A percentile compares a stretch with the other conserved stretches of the same genome.
Evolutionary conservation across 2,888 invertebrate genomes (phyloP).

Genomic region (Plutella xylostella): DNA sequence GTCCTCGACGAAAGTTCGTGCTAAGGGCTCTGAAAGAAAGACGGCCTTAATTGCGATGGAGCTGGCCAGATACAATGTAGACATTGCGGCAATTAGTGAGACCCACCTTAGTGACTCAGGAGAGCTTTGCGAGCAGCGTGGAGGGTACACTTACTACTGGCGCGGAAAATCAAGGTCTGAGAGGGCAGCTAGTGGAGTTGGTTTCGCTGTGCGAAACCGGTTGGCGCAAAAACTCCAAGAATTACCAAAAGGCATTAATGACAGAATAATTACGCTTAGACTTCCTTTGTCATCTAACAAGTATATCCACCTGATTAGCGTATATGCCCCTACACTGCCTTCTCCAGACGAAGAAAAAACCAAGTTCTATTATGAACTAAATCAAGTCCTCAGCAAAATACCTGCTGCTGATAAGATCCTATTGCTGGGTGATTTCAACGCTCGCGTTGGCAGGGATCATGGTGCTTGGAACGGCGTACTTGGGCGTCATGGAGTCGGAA

Average conservation of each 20-base stretch:
- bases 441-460: constrained; percentile 10
- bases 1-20: too few relatives aligned
- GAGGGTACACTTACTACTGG: constrained; percentile 5
- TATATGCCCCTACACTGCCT: constrained; percentile 1
- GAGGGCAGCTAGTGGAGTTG: neutral
- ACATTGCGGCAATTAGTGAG: constrained; percentile 5
- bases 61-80: constrained; percentile 9
- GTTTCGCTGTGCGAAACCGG: neutral
- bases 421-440: constrained; percentile 6
- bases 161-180: neutral
- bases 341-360: neutral
- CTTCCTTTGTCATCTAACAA: neutral
- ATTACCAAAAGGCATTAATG: neutral
- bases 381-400: neutral
- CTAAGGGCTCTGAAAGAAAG: constrained; percentile 16
- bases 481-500: constrained; percentile 17
- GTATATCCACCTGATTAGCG: neutral
- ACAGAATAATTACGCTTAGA: neutral
- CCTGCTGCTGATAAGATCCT: neutral
- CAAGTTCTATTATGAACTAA: neutral
- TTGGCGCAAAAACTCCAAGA: neutral
- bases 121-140: neutral
- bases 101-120: constrained; percentile 11
- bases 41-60: constrained; percentile 9
- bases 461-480: constrained; percentile 13